A percentile compares a stretch with the other conserved stretches of the same genome.
These are phyloP conservation scores for Euura saliciscinereae DNA, from an alignment of 1,140 invertebrate genomes.

Conservation along the genomic window DNA sequence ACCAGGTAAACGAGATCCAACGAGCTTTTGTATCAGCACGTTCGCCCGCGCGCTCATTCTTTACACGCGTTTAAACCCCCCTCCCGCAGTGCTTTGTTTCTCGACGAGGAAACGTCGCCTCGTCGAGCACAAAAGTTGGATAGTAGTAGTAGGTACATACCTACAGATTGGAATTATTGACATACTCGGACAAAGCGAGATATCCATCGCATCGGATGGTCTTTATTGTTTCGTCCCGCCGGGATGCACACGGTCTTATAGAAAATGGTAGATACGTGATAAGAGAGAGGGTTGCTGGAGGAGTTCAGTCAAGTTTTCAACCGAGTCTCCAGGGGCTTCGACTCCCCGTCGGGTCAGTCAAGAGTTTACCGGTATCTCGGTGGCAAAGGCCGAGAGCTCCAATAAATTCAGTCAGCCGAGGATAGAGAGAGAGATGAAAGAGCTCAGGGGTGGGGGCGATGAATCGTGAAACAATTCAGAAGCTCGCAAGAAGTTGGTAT, in stretches of 20 bases:
- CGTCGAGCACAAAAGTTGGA: too few species aligned
- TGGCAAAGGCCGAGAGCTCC: conserved; percentile 3
- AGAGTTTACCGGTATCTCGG: background rate
- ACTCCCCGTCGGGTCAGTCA: background rate
- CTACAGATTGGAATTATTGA: too few species aligned
- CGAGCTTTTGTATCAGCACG: background rate
- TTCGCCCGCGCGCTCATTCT: background rate
- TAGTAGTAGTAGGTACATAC: too few species aligned
- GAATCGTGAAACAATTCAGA: conserved; percentile 27
- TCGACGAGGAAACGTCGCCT: background rate
- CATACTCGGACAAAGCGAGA: too few species aligned
- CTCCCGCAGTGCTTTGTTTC: background rate
- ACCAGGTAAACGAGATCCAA: background rate
- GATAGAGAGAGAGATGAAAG: background rate
- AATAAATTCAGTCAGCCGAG: conserved; percentile 12
- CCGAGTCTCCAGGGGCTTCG: background rate
- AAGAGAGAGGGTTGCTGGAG: background rate
- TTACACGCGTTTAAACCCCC: background rate
- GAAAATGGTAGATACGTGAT: too few species aligned
- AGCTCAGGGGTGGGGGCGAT: conserved; percentile 8
- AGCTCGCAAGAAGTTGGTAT: conserved; percentile 23
- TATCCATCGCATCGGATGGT: too few species aligned
- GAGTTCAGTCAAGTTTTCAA: background rate
- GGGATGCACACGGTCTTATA: too few species aligned
- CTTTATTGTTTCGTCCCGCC: too few species aligned